A percentile compares a stretch with the other conserved stretches of the same genome.
Evolutionary conservation across 2,797 vertebrate genomes (phyloP).

Genomic region (Taenioides sp.): DNA sequence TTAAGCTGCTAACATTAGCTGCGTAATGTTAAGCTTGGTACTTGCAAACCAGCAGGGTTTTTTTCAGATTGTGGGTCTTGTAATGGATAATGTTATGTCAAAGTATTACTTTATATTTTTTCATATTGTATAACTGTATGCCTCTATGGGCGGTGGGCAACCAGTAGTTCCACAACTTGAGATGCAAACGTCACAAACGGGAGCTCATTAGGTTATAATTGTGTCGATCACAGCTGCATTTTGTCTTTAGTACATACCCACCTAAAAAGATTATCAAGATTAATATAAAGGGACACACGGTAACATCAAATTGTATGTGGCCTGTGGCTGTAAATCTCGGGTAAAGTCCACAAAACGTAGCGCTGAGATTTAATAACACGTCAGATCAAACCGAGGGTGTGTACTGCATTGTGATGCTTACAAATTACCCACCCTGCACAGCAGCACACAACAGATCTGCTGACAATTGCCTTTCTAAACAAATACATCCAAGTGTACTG

Average conservation of each 20-base stretch:
- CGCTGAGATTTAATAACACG: constrained; percentile 15
- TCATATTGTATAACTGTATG: not conserved
- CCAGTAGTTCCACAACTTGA: not conserved
- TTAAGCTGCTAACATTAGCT: constrained; percentile 52
- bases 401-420: not conserved
- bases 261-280: not conserved
- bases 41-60: constrained; percentile 39
- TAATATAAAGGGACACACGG: not conserved
- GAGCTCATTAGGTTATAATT: not conserved
- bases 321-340: constrained; percentile 13
- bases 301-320: not conserved
- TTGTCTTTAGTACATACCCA: not conserved
- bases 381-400: not conserved
- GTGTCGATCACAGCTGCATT: not conserved
- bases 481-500: no score
- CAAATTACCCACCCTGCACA: constrained; percentile 24
- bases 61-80: constrained; percentile 7
- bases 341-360: constrained; percentile 1
- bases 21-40: constrained; percentile 26
- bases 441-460: not conserved
- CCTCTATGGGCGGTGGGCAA: not conserved
- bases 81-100: not conserved
- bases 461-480: no score
- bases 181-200: not conserved
- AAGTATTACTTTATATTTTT: not conserved